Percentiles rank a stretch among this genome's conserved stretches.
phyloP scores from a whole-genome alignment of 2,888 invertebrate genomes.

The Agriopis marginaria region DNA sequence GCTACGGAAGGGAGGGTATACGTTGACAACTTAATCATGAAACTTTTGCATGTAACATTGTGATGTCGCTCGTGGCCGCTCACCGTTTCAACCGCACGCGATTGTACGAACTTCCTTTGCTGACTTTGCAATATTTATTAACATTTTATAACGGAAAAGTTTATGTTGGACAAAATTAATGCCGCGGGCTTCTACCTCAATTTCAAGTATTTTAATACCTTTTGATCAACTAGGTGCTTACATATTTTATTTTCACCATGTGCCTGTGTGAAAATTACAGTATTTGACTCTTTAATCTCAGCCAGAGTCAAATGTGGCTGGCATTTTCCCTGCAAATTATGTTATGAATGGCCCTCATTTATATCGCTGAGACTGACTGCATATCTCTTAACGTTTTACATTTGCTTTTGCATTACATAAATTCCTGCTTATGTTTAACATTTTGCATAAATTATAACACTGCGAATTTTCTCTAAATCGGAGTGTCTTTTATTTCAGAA shows the following conservation, averaged over 20 bases:
- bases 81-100: slow-evolving; percentile 10
- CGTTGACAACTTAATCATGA: slow-evolving; percentile 19
- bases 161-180: slow-evolving; percentile 5
- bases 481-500: neutral
- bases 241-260: neutral
- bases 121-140: slow-evolving; percentile 15
- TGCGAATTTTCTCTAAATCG: slow-evolving; percentile 1
- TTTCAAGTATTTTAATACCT: neutral
- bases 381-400: slow-evolving; percentile 9
- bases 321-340: neutral
- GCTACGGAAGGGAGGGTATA: slow-evolving; percentile 4
- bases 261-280: neutral
- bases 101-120: slow-evolving; percentile 6
- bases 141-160: slow-evolving; percentile 7
- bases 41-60: slow-evolving; percentile 19
- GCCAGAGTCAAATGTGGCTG: slow-evolving; percentile 2
- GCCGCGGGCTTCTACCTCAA: neutral
- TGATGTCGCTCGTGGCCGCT: neutral
- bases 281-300: neutral
- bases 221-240: neutral
- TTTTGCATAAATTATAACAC: slow-evolving; percentile 5
- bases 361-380: slow-evolving; percentile 4
- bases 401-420: neutral
- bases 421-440: neutral
- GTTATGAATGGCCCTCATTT: slow-evolving; percentile 21